phyloP scores from a whole-genome alignment of 2,113 vertebrate genomes.

The Pelusios castaneus region DNA sequence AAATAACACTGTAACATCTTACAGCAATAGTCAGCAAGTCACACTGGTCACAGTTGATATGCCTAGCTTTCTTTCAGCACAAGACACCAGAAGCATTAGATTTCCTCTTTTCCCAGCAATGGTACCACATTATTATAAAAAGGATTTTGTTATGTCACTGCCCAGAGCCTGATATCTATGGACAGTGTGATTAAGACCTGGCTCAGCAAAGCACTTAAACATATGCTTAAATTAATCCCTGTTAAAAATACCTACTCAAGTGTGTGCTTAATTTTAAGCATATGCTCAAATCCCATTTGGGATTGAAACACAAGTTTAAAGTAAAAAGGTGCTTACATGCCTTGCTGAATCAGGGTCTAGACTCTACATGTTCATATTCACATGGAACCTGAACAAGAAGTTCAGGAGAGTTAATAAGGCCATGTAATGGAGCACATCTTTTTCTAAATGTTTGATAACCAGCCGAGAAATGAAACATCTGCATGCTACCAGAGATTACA shows the following conservation, averaged over 20 bases:
- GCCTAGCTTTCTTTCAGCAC: background rate
- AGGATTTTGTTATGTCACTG: background rate
- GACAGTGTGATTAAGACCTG: fast-evolving
- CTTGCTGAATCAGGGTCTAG: background rate
- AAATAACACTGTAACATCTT: fast-evolving
- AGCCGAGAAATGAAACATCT: fast-evolving
- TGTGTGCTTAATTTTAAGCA: background rate
- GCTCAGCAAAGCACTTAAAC: fast-evolving
- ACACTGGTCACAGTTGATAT: fast-evolving
- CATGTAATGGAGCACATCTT: background rate
- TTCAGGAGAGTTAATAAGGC: background rate
- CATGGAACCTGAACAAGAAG: background rate
- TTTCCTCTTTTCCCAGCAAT: background rate
- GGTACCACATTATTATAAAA: background rate
- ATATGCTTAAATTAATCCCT: background rate
- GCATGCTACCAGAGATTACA: fast-evolving
- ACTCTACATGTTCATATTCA: fast-evolving
- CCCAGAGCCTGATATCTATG: background rate
- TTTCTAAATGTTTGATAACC: background rate
- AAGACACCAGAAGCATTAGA: background rate
- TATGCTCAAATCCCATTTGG: background rate
- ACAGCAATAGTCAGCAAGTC: fast-evolving
- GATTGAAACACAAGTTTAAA: background rate
- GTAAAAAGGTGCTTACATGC: background rate
- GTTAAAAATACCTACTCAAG: fast-evolving